Evolutionary conservation across 2,888 invertebrate genomes (phyloP), one percentile per base, ranked within the genome.

Genomic region (Pachycephus smyrnensis): DNA sequence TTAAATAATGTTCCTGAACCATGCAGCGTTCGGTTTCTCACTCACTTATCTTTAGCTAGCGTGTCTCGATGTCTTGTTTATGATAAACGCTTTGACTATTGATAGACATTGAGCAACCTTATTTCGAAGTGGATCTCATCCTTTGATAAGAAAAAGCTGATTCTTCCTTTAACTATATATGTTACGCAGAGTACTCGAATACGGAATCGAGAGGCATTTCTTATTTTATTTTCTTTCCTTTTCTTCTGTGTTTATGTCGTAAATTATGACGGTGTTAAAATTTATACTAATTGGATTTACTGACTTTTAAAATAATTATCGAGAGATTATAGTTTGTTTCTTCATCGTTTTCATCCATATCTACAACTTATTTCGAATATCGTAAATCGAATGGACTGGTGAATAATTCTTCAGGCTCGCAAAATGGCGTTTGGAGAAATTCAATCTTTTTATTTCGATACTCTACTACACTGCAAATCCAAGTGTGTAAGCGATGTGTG

Each of bases 11-110:
- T 23, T 37, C 31, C 75, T 69, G 33, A 68, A 35, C 76, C 55
- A 76, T 73, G 75, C 69, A 31, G n/a, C 68, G 55, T 73, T 73
- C 55, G 68, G 55, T 32, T 36, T 36, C 40, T 80, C 68, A 40
- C 76, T 69, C 69, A 33, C 73, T 78, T 81, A 81, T 78, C 80
- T 75, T 36, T 32, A 12, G 9, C 68, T 68, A 74, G 40, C 79
- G 79, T 76, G 73, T 76, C 77, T 81, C 73, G 37, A 68, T 78
- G 79, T 75, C 77, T 81, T 79, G 73, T 81, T 80, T 80, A 81
- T 71, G 79, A 73, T 55, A 23, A 9, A 55, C 55, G 1, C 55
- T 35, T 6, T 55, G 55, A 68, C 55, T 74, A 55, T 75, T 69
- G n/a, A 71, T 31, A 31, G 12, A 23, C 71, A 36, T 73, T 73